Evolutionary conservation across 2,888 invertebrate species (phyloP).

Genomic region (Hartigia nigra): DNA sequence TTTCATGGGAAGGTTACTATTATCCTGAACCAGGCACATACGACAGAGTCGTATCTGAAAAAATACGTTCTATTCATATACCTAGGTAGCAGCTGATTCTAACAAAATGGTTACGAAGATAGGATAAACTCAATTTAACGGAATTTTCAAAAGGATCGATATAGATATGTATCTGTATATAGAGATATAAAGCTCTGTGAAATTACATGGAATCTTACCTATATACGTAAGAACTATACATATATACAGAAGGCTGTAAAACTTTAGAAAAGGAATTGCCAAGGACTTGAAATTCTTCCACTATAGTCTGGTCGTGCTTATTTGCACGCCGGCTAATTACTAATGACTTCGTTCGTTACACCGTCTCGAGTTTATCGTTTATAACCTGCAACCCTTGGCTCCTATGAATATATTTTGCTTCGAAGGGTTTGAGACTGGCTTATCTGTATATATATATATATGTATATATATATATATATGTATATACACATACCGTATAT

Average conservation of each 20-base stretch:
- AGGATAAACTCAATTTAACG: too few species aligned
- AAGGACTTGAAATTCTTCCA: background rate
- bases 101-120: too few species aligned
- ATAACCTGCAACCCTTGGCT: background rate
- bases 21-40: too few species aligned
- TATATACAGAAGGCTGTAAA: background rate
- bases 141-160: too few species aligned
- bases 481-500: background rate
- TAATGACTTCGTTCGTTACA: background rate
- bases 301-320: background rate
- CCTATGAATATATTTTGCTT: background rate
- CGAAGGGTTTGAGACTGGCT: background rate
- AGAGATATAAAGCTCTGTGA: too few species aligned
- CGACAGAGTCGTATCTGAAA: too few species aligned
- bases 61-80: too few species aligned
- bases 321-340: background rate
- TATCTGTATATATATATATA: background rate
- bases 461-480: background rate
- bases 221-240: slow-evolving; percentile 5
- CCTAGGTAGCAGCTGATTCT: too few species aligned
- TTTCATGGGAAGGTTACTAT: too few species aligned
- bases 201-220: background rate
- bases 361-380: background rate
- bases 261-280: too few species aligned
- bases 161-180: too few species aligned